Evolutionary conservation across 2,888 invertebrate species (phyloP), one percentile per base, ranked within the genome.

Genomic region (Drosophila incognita): DNA sequence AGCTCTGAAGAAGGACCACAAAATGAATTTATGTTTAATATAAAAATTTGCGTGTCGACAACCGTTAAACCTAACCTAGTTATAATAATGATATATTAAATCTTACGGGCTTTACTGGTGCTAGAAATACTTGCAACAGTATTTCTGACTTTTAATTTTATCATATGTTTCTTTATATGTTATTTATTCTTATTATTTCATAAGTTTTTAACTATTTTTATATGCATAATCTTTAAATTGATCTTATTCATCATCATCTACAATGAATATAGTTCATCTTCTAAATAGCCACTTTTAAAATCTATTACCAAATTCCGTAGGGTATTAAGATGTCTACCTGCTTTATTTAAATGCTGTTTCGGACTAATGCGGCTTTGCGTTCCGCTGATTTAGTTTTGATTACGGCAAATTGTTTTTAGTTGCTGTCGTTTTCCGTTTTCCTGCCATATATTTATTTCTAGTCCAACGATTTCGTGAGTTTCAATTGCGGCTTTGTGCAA

Each of bases 401-500:
- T 89, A 89, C 82, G 77, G 87, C 72, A 85, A 85, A 89, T 85
- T 85, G 84, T 89, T 89, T 85, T 89, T 82, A 89, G 82, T 89
- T 81, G 79, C 73, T 63, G 60, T 58, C 59, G 80, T 58, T 83
- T 76, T 49, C 68, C 53, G 67, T 63, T 65, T 66, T 42, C 56
- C 36, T 48, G 57, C 53, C 27, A 27, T 57, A 11, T 40, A 62
- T 71, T 52, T 67, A 59, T 68, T 68, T 80, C 61, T 48, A 67
- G 73, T 48, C 24, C 29, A 42, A 33, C 48, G 35, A 57, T 62
- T 46, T 56, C 53, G 74, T 60, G 27, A 49, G 61, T 69, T 81
- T 83, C 68, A 71, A 74, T 74, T 86, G 84, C 79, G 82, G 52
- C 42, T 75, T 56, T 74, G 61, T 77, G 72, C 83, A 69, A 35